Percentiles rank a stretch among this genome's conserved stretches.
These are phyloP conservation scores for Stenopsyche tienmushanensis DNA, from an alignment of 1,140 invertebrate species.

Conservation along the genomic window DNA sequence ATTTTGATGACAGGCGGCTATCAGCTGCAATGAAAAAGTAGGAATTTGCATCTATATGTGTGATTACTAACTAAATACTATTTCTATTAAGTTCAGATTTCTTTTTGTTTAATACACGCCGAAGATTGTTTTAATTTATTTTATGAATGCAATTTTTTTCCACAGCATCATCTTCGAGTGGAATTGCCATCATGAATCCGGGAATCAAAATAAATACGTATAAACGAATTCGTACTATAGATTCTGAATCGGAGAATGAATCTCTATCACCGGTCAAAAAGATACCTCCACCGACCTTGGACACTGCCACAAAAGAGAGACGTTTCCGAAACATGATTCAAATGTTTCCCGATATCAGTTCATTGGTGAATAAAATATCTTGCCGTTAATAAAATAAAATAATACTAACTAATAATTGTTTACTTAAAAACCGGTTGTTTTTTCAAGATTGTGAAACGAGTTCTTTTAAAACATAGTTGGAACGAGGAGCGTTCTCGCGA, in stretches of 20 bases:
- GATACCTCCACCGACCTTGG: conserved; percentile 44
- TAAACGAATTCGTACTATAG: conserved; percentile 47
- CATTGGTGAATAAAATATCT: conserved; percentile 42
- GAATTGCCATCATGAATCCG: conserved; percentile 6
- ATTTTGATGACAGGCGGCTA: too few relatives aligned
- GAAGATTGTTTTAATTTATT: too few relatives aligned
- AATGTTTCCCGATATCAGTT: conserved; percentile 55
- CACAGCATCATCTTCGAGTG: too few relatives aligned
- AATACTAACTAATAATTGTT: not conserved
- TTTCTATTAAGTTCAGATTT: too few relatives aligned
- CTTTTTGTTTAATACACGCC: too few relatives aligned
- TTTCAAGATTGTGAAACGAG: conserved; percentile 48
- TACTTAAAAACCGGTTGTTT: not conserved
- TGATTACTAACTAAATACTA: too few relatives aligned
- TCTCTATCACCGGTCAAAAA: conserved; percentile 48
- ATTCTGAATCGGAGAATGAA: conserved; percentile 52
- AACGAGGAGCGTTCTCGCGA: conserved; percentile 53
- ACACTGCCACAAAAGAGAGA: conserved; percentile 49
- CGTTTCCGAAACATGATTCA: conserved; percentile 54
- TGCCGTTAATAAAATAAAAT: not conserved
- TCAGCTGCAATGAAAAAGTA: too few relatives aligned
- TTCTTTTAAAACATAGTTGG: conserved; percentile 51
- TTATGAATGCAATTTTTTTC: too few relatives aligned
- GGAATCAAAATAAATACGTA: conserved; percentile 44
- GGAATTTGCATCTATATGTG: too few relatives aligned